Evolutionary conservation across 2,888 invertebrate genomes (phyloP), one percentile per base, ranked within the genome.

Genomic region (Watsonalla cultraria): DNA sequence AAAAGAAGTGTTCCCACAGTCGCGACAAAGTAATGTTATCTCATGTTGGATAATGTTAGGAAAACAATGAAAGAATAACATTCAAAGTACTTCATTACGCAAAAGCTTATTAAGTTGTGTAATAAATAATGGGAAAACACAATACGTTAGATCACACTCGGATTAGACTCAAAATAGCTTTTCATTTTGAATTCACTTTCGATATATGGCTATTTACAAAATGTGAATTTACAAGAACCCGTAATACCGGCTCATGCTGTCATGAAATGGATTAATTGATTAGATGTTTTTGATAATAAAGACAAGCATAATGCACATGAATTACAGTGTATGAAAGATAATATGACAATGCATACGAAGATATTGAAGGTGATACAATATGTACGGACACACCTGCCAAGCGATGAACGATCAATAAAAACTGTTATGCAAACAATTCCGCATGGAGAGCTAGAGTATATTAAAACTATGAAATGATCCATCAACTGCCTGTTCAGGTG

Each of bases 1-100:
- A 56, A 65, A 82, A 78, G 74, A 79, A 78, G 76, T 74, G 75
- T 87, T 88, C 87, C 75, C 88, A 88, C 69, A 66, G 68, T 76
- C 74, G 73, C 74, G 77, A 79, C 77, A 78, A 71, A 74, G 66
- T 63, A 74, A 77, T 72, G 77, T 84, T 86, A 86, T 86, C 82
- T 85, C 78, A 85, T 84, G 86, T 78, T 63, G 72, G 78, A 72
- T 78, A 78, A 84, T 79, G 72, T 65, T 59, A 54, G 69, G 74
- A 72, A 78, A 79, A 86, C 86, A 88, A 86, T 84, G 82, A 78
- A 76, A 72, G 46, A 52, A 39, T 46, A 45, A 51, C 45, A 47
- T 45, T 39, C 35, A 42, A 33, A 33, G 34, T 51, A 14, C 46
- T 46, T 13, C 45, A 14, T 51, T 45, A 46, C 46, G 35, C 46